phyloP scores from a whole-genome alignment of 2,888 invertebrate genomes.

The Cheilosia impressa region DNA sequence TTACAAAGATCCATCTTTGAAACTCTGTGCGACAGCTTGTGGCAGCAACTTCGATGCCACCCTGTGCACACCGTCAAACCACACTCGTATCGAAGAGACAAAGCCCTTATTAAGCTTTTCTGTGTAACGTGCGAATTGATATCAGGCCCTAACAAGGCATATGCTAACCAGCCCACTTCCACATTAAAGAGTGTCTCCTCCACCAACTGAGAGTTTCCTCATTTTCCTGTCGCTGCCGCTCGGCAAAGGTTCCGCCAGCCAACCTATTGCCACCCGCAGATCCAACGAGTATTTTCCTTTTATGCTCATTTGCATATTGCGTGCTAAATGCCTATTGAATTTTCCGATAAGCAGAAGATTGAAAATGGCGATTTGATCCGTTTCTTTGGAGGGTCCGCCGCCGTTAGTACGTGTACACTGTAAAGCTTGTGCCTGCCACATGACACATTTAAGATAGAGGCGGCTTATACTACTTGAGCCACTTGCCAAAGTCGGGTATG shows the following conservation, averaged over 20 bases:
- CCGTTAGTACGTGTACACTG: not conserved
- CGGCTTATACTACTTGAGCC: conserved; percentile 43
- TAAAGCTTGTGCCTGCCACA: conserved; percentile 56
- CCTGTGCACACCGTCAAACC: not conserved
- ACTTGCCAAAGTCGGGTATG: conserved; percentile 64
- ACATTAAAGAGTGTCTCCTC: not conserved
- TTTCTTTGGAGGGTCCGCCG: conserved; percentile 78
- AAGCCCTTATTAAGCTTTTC: conserved; percentile 6
- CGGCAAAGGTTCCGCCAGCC: not conserved
- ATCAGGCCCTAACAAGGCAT: conserved; percentile 21
- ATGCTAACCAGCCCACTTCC: conserved; percentile 23
- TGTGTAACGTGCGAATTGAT: conserved; percentile 40
- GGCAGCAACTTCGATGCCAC: not conserved
- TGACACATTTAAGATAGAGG: conserved; percentile 46
- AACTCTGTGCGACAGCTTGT: no score
- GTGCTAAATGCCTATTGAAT: conserved; percentile 80
- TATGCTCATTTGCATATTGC: conserved; percentile 81
- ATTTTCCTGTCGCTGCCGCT: not conserved
- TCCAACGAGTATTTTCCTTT: conserved; percentile 4
- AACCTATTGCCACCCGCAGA: not conserved
- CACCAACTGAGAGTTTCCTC: conserved; percentile 27
- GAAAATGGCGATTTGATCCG: conserved; percentile 75
- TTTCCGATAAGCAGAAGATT: conserved; percentile 80
- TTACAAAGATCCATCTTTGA: no score
- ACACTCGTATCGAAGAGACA: not conserved